Percentiles rank a stretch among this genome's conserved stretches.
phyloP scores from a whole-genome alignment of 64 coral and sea anemone genomes.

The Actinia tenebrosa region DNA sequence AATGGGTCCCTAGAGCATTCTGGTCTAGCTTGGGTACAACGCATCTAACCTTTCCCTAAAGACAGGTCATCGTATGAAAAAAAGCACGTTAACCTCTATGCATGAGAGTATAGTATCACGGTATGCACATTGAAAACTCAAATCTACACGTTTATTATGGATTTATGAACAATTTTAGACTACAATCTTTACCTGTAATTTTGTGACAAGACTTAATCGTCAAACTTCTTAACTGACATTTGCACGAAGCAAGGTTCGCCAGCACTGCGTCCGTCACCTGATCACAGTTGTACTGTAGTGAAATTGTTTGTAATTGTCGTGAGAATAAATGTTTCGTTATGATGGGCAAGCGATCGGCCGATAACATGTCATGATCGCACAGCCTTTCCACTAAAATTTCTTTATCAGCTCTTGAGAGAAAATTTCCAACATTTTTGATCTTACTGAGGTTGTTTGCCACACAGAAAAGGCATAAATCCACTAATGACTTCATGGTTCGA shows the following conservation, averaged over 20 bases:
- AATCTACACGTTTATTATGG: not conserved
- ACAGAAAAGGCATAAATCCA: constrained; percentile 72
- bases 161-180: not conserved
- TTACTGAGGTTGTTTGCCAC: constrained; percentile 68
- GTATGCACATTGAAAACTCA: not conserved
- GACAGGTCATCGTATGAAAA: too few relatives aligned
- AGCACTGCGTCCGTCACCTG: constrained; percentile 64
- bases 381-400: constrained; percentile 69
- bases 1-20: too few relatives aligned
- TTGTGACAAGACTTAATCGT: constrained; percentile 38
- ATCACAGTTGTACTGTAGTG: constrained; percentile 47
- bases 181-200: constrained; percentile 47
- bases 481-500: constrained; percentile 45
- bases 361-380: constrained; percentile 81
- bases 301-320: constrained; percentile 45
- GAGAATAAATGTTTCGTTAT: constrained; percentile 60
- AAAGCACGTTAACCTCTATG: too few relatives aligned
- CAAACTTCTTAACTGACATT: constrained; percentile 54
- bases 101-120: too few relatives aligned
- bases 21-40: too few relatives aligned
- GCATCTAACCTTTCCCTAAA: too few relatives aligned
- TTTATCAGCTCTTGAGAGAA: constrained; percentile 54
- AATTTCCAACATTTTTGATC: constrained; percentile 46
- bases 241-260: constrained; percentile 39
- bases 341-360: constrained; percentile 25